Base-by-base conservation (phyloP, 1,140 invertebrate species). In the Zaprionus vittiger region DNA sequence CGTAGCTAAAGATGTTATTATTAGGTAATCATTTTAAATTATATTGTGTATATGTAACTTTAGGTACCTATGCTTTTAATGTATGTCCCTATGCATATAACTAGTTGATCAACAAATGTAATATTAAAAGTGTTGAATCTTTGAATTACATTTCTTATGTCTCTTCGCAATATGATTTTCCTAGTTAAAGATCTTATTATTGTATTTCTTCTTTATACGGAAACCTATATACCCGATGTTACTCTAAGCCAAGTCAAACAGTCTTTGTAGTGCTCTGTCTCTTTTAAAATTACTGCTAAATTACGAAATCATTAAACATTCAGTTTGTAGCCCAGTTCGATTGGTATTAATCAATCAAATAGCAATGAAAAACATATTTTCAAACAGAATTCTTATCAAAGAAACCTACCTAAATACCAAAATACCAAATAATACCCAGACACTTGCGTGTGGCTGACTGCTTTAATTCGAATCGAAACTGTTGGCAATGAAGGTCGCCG, bases 291-390 rank as follows among this genome's bases (percentile, higher is more conserved):
- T 82, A 73, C 82, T 76, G 70, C 70, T 67, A 81, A 89, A 81
- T 89, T 90, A 84, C 69, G 65, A 73, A 62, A 63, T 55, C 79
- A 89, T 85, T 90, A 85, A 66, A 82, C 84, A 89, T 89, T 85
- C 79, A 90, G 85, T 90, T 81, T 73, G 37, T 81, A 72, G 66
- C 81, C 81, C 81, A 84, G 62, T 90, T 89, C 67, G 54, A 69
- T 70, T 63, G 70, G 57, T 80, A 77, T 91, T 90, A 90, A 90
- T 90, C 85, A 90, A 90, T 90, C 85, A 90, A 85, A 90, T 59
- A 24, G n/a, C 41, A 26, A n/a, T 57, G 59, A 70, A 70, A 69
- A 34, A 28, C 69, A 34, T 52, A 54, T 14, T 14, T 60, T 52
- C 49, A 62, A 49, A 44, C 17, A 20, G 47, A 77, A 68, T 60